Evolutionary conservation across 2,888 invertebrate species (phyloP).

Genomic region (Drosophila recens): DNA sequence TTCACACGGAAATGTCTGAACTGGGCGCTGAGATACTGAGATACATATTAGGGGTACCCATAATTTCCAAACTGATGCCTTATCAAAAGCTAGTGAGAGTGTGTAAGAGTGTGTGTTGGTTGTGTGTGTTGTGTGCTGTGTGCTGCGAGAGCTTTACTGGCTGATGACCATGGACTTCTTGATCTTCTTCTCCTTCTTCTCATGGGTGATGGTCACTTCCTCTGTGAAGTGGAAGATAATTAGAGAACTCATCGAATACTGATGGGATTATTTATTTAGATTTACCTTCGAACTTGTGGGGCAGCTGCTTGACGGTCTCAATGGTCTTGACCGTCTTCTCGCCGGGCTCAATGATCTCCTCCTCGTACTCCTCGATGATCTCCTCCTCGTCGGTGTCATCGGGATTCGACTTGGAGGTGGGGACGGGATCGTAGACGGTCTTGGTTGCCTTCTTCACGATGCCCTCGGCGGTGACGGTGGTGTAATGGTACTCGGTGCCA

Average conservation of each 20-base stretch:
- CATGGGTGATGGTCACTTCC: conserved; percentile 83
- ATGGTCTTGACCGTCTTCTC: conserved; percentile 84
- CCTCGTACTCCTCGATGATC: conserved; percentile 84
- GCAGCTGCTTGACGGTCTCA: conserved; percentile 82
- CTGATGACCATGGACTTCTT: conserved; percentile 84
- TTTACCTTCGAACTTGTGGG: conserved; percentile 82
- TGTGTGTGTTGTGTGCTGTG: conserved; percentile 33
- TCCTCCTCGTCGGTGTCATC: conserved; percentile 84
- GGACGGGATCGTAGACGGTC: conserved; percentile 84
- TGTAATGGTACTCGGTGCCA: conserved; percentile 84
- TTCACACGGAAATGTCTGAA: conserved; percentile 39
- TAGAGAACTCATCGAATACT: background rate
- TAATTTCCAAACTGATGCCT: conserved; percentile 30
- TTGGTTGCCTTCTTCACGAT: conserved; percentile 84
- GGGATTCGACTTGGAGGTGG: conserved; percentile 73
- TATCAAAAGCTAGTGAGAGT: conserved; percentile 28
- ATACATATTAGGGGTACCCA: conserved; percentile 53
- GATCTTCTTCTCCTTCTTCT: conserved; percentile 83
- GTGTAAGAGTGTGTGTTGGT: conserved; percentile 8
- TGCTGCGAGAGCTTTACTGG: conserved; percentile 67
- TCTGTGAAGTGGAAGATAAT: conserved; percentile 57
- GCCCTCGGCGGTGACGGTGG: conserved; percentile 84
- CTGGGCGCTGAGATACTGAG: conserved; percentile 79
- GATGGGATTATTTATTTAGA: background rate
- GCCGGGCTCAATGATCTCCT: conserved; percentile 85